Base-by-base conservation (phyloP, 2,113 vertebrate species). In the Lamprotornis superbus region DNA sequence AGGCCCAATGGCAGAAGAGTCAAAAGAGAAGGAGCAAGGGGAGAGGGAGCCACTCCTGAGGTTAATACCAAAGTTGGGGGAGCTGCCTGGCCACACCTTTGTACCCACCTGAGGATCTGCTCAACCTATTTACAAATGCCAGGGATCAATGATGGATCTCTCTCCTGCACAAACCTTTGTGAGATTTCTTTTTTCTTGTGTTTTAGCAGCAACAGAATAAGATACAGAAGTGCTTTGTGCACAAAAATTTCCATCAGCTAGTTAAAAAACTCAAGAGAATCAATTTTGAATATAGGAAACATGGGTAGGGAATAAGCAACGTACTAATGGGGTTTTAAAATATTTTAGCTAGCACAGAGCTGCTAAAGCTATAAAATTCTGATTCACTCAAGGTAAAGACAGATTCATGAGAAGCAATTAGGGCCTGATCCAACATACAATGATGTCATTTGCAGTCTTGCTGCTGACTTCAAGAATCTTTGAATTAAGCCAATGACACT, bases 311-410 rank as follows among this genome's bases (percentile, higher is more conserved):
- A 96, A 93, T 77, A 88, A 86, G 87, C 59, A 83, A 44, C 0
- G 3, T 64, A 80, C 82, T 95, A 96, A 97, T 92, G 82, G 90
- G 35, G 27, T 77, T 83, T 94, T 93, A 33, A 94, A 94, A 91
- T 53, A 75, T 90, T 97, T 94, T 94, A 95, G 87, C 63, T 46
- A 85, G 67, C 74, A 65, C 15, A 76, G 42, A 93, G 82, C 63
- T 93, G 57, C 74, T 93, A 89, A 87, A 96, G 87, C 95, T 88
- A 80, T 95, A 93, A 96, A 94, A 93, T 50, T 88, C n/a, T 68
- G 37, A 82, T 91, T 87, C 89, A 93, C 77, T 90, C 70, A 85
- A 68, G 78, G 75, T 75, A 96, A 94, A 93, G 91, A 85, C 46
- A 93, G 84, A 88, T 80, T 92, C 85, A 70, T 44, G 85, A 77